Percentiles rank a stretch among this genome's conserved stretches.
phyloP scores from a whole-genome alignment of 2,113 vertebrate genomes.

The Mormyrus lacerda region DNA sequence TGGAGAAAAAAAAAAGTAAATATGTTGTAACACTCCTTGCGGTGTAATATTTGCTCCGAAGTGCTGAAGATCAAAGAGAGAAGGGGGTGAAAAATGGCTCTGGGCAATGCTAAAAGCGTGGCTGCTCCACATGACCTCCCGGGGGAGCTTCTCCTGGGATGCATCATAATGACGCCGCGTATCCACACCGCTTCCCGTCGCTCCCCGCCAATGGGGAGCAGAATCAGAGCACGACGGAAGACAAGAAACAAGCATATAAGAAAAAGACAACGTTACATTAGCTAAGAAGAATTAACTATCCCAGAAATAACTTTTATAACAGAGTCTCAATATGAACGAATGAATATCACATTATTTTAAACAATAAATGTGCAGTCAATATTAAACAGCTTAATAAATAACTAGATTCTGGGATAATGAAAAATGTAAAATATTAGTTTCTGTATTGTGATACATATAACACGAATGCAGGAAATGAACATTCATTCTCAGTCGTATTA shows the following conservation, averaged over 20 bases:
- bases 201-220: neutral
- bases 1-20: neutral
- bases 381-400: neutral
- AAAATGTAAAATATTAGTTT: neutral
- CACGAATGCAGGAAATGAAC: neutral
- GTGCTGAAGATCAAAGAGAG: constrained; percentile 5
- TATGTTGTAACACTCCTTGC: neutral
- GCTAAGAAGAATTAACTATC: neutral
- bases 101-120: neutral
- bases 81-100: neutral
- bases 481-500: neutral
- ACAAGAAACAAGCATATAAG: neutral
- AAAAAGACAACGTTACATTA: neutral
- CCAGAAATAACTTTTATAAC: neutral
- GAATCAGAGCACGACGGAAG: neutral
- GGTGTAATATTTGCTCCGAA: neutral
- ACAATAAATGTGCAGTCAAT: neutral
- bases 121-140: no score
- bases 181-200: neutral
- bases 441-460: neutral
- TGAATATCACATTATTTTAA: neutral
- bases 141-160: neutral
- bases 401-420: neutral
- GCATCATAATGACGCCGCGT: neutral
- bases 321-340: neutral